A percentile compares a stretch with the other conserved stretches of the same genome.
Evolutionary conservation across 2,888 invertebrate species (phyloP).

Genomic region (Cephus rjabovi): DNA sequence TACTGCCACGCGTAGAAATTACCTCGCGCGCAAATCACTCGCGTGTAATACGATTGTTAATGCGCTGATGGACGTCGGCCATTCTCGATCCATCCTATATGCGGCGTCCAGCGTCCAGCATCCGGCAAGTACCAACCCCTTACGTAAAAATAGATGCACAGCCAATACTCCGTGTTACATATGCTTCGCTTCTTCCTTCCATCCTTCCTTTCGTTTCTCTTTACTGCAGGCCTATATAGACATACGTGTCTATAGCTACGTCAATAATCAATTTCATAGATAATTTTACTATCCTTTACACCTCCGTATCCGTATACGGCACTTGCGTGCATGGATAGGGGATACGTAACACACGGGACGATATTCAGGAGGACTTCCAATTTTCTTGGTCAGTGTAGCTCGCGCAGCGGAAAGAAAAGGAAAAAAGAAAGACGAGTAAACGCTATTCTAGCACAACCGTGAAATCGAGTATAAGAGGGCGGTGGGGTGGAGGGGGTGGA

Average conservation of each 20-base stretch:
- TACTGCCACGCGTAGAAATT: conserved; percentile 34
- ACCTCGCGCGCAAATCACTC: conserved; percentile 58
- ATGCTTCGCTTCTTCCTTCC: neutral
- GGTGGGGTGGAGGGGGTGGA: neutral
- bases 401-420: neutral
- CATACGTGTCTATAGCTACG: neutral
- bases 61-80: conserved; percentile 61
- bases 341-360: neutral
- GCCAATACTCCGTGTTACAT: conserved; percentile 31
- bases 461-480: neutral
- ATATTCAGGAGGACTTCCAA: neutral
- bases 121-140: neutral
- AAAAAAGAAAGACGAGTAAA: neutral
- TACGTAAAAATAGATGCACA: conserved; percentile 57
- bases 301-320: neutral
- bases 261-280: neutral
- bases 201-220: neutral
- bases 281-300: neutral
- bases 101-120: conserved; percentile 19
- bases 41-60: conserved; percentile 65
- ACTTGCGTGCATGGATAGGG: neutral
- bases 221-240: neutral
- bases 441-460: neutral
- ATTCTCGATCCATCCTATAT: conserved; percentile 53
- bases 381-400: neutral